Evolutionary conservation across 2,797 vertebrate species (phyloP).

Genomic region (Melanotaenia boesemani): DNA sequence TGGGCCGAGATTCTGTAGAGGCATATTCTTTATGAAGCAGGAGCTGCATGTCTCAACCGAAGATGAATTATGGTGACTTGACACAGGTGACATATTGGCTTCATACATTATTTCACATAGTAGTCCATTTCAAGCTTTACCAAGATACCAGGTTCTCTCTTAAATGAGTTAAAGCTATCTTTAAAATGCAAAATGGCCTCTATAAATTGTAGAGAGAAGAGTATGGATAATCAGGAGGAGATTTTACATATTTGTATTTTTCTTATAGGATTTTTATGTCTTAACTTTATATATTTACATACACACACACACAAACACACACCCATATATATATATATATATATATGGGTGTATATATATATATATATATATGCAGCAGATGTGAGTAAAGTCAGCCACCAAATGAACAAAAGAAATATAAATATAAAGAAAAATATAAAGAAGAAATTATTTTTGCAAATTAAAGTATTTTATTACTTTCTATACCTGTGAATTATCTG

Average conservation of each 20-base stretch:
- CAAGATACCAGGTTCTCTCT: conserved; percentile 60
- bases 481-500: background rate
- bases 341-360: too few relatives aligned
- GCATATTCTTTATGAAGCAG: conserved; percentile 72
- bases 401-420: background rate
- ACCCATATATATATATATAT: too few relatives aligned
- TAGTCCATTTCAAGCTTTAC: conserved; percentile 74
- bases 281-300: background rate
- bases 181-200: conserved; percentile 61
- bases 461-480: background rate
- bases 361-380: too few relatives aligned
- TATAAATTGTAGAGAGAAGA: conserved; percentile 8
- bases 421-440: background rate
- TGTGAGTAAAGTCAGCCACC: background rate
- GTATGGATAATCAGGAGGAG: conserved; percentile 2
- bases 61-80: conserved; percentile 78
- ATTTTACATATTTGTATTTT: rapidly evolving
- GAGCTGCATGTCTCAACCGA: conserved; percentile 64
- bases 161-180: conserved; percentile 58
- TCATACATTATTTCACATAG: conserved; percentile 81
- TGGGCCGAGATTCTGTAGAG: conserved; percentile 55
- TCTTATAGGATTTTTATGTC: background rate
- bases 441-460: background rate
- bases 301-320: background rate
- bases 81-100: conserved; percentile 81